Base-by-base conservation (phyloP, 2,888 invertebrate genomes). In the Lepidonotus clava region DNA sequence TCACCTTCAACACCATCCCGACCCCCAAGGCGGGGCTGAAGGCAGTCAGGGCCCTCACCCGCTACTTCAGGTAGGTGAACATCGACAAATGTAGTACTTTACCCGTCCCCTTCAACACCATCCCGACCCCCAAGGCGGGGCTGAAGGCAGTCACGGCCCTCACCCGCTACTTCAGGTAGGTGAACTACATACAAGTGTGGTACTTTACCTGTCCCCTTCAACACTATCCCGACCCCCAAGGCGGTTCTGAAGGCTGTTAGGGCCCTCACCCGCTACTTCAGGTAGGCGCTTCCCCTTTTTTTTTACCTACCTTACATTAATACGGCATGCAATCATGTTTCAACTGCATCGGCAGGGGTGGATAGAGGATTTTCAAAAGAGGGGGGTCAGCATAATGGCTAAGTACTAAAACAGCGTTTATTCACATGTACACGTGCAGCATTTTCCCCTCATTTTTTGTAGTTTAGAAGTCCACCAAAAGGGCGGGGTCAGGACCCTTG, bases 171-270 rank as follows among this genome's bases (percentile, higher is more conserved):
- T 38, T 76, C 46, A 51, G 51, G 51, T 51, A 14, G n/a, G n/a
- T n/a, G n/a, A n/a, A n/a, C n/a, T n/a, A n/a, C n/a, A n/a, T n/a
- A n/a, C 11, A 90, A 87, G 38, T 67, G 71, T 24, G 34, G 71
- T n/a, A 87, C 87, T 4, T 28, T 87, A 38, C 87, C 87, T 4
- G 87, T 87, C 1, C 87, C 87, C 2, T 87, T 87, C 51, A 87
- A 87, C 85, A 77, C 85, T 21, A 51, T 87, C 14, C 87, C 87
- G 32, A 85, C 84, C 11, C 56, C 76, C 34, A 87, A 87, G 56
- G 28, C 84, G 2, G n/a, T 85, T n/a, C 66, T 38, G 38, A 40
- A 66, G 4, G 71, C 56, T 14, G n/a, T 87, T 14, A 2, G n/a
- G 11, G 24, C 8, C 38, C 11, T 87, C 83, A 86, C 66, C 32